phyloP scores from a whole-genome alignment of 2,113 vertebrate species.

The Noctilio leporinus region DNA sequence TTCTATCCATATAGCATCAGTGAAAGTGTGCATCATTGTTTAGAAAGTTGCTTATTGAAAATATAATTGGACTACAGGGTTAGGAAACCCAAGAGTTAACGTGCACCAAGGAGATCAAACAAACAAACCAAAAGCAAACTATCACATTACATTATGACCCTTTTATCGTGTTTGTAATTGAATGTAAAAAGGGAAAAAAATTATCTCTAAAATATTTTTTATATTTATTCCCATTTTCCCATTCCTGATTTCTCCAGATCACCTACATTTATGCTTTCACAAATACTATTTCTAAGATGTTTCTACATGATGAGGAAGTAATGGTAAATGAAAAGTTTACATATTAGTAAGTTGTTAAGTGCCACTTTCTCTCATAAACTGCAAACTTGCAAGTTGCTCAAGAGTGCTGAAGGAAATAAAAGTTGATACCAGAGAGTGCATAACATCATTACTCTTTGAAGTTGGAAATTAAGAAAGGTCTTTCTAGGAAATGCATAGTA shows the following conservation, averaged over 20 bases:
- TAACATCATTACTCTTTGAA: neutral
- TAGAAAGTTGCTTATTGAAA: neutral
- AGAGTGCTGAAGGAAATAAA: neutral
- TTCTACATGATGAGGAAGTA: neutral
- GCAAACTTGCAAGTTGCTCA: neutral
- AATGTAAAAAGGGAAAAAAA: conserved; percentile 9
- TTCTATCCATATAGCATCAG: neutral
- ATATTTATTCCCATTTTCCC: neutral
- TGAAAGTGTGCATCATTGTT: neutral
- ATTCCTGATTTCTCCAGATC: neutral
- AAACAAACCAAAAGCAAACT: neutral
- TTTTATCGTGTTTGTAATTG: neutral
- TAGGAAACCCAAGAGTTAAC: neutral
- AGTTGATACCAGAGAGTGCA: neutral
- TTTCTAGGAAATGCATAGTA: neutral
- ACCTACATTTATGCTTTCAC: neutral
- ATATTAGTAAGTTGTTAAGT: too few species aligned
- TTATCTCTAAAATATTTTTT: neutral
- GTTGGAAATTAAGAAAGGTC: neutral
- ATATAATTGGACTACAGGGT: neutral
- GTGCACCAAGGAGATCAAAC: neutral
- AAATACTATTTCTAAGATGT: neutral
- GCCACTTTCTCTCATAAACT: too few species aligned
- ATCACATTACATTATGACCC: neutral
- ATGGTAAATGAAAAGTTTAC: neutral